Conservation (phyloP, 2,888 invertebrate genomes). For the Drosophila yooni region DNA sequence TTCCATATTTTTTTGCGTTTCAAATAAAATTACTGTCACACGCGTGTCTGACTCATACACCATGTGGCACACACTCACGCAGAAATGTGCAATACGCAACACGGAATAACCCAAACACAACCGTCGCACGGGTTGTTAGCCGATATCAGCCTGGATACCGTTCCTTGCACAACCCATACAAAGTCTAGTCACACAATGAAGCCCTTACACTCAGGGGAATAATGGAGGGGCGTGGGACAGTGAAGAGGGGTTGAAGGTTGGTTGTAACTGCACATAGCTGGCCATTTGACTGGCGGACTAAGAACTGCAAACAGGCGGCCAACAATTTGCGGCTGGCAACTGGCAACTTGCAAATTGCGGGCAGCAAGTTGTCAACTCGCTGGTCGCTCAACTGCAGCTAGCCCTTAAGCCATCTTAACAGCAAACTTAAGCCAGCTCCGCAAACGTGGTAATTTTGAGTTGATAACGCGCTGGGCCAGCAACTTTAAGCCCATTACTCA, state of each 20-base stretch:
- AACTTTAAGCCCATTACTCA: not conserved
- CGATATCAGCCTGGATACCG: slow-evolving; percentile 22
- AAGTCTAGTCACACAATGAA: slow-evolving; percentile 41
- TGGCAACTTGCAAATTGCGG: slow-evolving; percentile 10
- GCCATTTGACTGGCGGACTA: slow-evolving; percentile 46
- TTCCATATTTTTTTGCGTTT: slow-evolving; percentile 7
- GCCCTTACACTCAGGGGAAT: slow-evolving; percentile 19
- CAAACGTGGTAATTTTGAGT: not conserved
- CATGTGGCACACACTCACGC: slow-evolving; percentile 18
- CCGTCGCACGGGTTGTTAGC: slow-evolving; percentile 7
- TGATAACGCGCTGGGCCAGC: not conserved
- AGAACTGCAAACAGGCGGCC: slow-evolving; percentile 23
- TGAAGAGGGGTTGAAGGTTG: slow-evolving; percentile 1
- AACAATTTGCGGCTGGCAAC: no score
- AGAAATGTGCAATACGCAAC: slow-evolving; percentile 33
- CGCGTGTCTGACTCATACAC: slow-evolving; percentile 50
- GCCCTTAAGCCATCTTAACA: not conserved
- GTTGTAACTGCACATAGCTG: slow-evolving; percentile 16
- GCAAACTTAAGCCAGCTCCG: not conserved
- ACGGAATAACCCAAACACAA: slow-evolving; percentile 2
- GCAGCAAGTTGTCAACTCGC: slow-evolving; percentile 34
- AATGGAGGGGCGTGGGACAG: not conserved
- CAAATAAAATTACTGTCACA: slow-evolving; percentile 36
- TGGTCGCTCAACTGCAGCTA: slow-evolving; percentile 41
- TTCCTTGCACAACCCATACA: slow-evolving; percentile 42